phyloP scores from a whole-genome alignment of 2,113 vertebrate species.

The Scomber colias region DNA sequence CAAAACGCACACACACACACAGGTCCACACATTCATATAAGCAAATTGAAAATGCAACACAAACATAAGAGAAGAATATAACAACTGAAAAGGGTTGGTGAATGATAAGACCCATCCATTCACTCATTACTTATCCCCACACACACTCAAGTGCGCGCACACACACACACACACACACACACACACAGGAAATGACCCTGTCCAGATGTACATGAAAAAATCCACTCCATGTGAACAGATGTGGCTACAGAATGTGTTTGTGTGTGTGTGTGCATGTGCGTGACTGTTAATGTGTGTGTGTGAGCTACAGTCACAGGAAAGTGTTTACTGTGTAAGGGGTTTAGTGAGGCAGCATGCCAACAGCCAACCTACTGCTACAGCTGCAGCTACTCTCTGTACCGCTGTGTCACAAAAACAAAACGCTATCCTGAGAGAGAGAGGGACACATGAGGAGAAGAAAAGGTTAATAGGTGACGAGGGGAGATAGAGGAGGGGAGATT shows the following conservation, averaged over 20 bases:
- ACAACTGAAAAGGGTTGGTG: slow-evolving; percentile 54
- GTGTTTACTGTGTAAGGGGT: slow-evolving; percentile 62
- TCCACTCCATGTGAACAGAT: slow-evolving; percentile 70
- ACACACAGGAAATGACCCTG: slow-evolving; percentile 38
- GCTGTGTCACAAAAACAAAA: slow-evolving; percentile 8
- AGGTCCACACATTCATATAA: slow-evolving; percentile 6
- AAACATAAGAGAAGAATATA: slow-evolving; percentile 23
- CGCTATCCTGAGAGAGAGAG: not conserved
- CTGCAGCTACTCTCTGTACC: slow-evolving; percentile 31
- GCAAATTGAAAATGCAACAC: slow-evolving; percentile 16
- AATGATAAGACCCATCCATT: slow-evolving; percentile 51
- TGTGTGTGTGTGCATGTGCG: slow-evolving; percentile 2
- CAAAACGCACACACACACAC: not conserved
- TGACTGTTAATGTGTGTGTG: slow-evolving; percentile 13
- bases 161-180: slow-evolving; percentile 31
- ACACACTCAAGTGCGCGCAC: not conserved
- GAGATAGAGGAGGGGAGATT: not conserved
- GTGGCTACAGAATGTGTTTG: slow-evolving; percentile 35
- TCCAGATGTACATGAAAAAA: slow-evolving; percentile 74
- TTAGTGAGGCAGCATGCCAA: slow-evolving; percentile 63
- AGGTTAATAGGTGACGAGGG: not conserved
- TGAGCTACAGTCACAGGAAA: slow-evolving; percentile 40
- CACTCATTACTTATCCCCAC: slow-evolving; percentile 24
- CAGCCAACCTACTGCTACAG: slow-evolving; percentile 60
- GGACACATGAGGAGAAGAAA: not conserved